Evolutionary conservation across 2,888 invertebrate species (phyloP).

Genomic region (Pecten maximus): DNA sequence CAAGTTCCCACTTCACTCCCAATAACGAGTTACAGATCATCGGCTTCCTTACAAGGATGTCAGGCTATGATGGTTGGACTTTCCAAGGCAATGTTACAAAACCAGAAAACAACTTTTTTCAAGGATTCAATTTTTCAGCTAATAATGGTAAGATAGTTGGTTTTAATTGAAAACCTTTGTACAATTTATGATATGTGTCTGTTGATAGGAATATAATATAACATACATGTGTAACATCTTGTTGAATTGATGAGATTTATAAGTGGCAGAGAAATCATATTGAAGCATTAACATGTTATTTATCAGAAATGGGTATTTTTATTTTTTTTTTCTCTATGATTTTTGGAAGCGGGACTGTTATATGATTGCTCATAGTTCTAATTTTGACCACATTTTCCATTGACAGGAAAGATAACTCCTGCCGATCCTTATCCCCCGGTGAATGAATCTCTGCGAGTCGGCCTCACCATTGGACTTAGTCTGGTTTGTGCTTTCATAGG

Average conservation of each 20-base stretch:
- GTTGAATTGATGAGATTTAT: no score
- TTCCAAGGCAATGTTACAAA: slow-evolving; percentile 43
- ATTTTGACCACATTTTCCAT: background rate
- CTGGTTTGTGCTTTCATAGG: slow-evolving; percentile 45
- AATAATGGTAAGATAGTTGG: slow-evolving; percentile 26
- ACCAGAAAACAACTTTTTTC: slow-evolving; percentile 43
- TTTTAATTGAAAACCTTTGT: no score
- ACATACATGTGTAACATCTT: no score
- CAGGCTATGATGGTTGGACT: slow-evolving; percentile 37
- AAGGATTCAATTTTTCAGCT: background rate
- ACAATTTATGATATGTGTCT: no score
- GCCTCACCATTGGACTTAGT: slow-evolving; percentile 59
- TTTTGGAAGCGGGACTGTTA: no score
- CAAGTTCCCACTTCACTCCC: background rate
- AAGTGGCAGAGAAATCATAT: no score
- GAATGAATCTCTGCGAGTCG: slow-evolving; percentile 44
- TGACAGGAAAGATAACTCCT: background rate
- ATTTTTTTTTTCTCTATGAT: no score
- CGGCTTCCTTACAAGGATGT: slow-evolving; percentile 18
- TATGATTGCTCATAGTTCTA: no score
- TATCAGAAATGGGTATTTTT: no score
- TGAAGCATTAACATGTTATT: no score
- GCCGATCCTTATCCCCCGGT: background rate
- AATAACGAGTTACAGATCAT: slow-evolving; percentile 40
- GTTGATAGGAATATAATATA: no score